These are phyloP conservation scores for Drosophila neonasuta DNA, from an alignment of 2,888 invertebrate genomes.

Conservation along the genomic window DNA sequence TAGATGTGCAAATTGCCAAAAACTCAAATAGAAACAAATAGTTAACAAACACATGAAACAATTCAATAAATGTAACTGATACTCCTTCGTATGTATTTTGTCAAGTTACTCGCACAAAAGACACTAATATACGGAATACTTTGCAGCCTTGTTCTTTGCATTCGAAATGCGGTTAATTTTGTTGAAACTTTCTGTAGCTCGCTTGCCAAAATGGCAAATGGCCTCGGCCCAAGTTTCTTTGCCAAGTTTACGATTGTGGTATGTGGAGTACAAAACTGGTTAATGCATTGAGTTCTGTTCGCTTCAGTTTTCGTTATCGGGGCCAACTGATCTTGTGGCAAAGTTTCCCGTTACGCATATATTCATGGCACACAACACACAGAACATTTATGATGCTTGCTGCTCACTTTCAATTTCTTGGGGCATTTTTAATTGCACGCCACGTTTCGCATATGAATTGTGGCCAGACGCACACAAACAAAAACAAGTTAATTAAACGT, in stretches of 20 bases:
- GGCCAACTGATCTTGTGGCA: constrained; percentile 21
- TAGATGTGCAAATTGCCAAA: constrained; percentile 59
- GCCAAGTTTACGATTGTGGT: constrained; percentile 43
- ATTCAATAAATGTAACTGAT: constrained; percentile 68
- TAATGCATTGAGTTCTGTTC: constrained; percentile 52
- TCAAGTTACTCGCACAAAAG: constrained; percentile 40
- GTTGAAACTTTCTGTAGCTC: constrained; percentile 50
- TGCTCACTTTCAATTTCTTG: constrained; percentile 63
- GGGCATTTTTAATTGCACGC: constrained; percentile 64
- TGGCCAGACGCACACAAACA: constrained; percentile 57
- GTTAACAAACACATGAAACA: constrained; percentile 67
- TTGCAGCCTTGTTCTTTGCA: constrained; percentile 40
- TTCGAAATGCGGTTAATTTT: constrained; percentile 65
- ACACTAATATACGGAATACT: constrained; percentile 23
- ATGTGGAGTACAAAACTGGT: constrained; percentile 11
- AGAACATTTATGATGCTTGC: constrained; percentile 44
- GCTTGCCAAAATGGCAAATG: constrained; percentile 29
- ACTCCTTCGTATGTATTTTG: constrained; percentile 49
- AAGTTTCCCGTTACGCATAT: constrained; percentile 19
- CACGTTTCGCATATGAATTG: constrained; percentile 72
- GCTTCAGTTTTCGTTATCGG: constrained; percentile 17
- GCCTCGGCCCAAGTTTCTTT: constrained; percentile 35
- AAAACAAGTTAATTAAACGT: constrained; percentile 75
- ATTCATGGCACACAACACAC: constrained; percentile 20
- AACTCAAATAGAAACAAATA: constrained; percentile 62